A percentile compares a stretch with the other conserved stretches of the same genome.
These are phyloP conservation scores for Propsilocerus akamusi DNA, from an alignment of 1,140 invertebrate genomes.

Conservation along the genomic window DNA sequence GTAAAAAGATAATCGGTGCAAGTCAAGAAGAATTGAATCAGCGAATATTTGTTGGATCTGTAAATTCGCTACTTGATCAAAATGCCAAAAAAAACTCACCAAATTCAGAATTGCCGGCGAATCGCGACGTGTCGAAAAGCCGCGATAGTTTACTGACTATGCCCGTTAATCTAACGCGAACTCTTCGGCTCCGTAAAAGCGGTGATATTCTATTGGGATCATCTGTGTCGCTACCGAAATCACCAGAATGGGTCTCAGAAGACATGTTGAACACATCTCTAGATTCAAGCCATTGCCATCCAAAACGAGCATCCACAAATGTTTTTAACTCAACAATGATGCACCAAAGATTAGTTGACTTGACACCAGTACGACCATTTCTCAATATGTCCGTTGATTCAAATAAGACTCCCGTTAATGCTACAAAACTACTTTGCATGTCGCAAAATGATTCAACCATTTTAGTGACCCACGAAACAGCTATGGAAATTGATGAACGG, in stretches of 20 bases:
- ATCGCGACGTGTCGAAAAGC: not conserved
- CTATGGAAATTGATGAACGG: not conserved
- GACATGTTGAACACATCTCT: not conserved
- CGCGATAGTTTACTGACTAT: not conserved
- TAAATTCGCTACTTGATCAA: not conserved
- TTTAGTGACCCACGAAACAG: too few species aligned
- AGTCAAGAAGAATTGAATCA: too few species aligned
- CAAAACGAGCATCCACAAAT: too few species aligned
- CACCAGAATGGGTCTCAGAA: not conserved
- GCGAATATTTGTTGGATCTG: not conserved
- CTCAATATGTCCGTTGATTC: not conserved
- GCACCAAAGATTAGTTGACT: not conserved
- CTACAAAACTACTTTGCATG: slow-evolving; percentile 13
- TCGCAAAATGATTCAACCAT: slow-evolving; percentile 11
- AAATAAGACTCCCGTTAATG: slow-evolving; percentile 2
- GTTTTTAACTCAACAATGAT: not conserved
- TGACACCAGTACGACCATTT: not conserved
- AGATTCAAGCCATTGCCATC: too few species aligned
- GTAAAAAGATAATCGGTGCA: too few species aligned
- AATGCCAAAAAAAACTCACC: not conserved
- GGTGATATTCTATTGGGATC: not conserved
- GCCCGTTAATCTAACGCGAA: not conserved
- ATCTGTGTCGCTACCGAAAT: not conserved
- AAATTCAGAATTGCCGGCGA: too few species aligned
- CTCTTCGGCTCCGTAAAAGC: not conserved